These are phyloP conservation scores for Sarotherodon lohbergeri DNA, from an alignment of 2,113 vertebrate genomes.

Conservation along the genomic window DNA sequence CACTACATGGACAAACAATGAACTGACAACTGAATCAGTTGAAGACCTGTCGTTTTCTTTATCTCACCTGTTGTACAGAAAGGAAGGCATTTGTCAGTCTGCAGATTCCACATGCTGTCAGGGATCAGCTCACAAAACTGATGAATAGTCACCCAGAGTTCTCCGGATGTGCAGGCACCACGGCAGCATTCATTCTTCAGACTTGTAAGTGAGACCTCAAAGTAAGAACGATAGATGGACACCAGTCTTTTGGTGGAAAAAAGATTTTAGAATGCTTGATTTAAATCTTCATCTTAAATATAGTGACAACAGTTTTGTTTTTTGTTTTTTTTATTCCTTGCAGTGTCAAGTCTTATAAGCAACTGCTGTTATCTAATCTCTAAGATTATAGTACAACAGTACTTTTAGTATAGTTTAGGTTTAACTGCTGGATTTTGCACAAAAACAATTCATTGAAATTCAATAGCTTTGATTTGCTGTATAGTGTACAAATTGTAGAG, in stretches of 20 bases:
- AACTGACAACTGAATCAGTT: neutral
- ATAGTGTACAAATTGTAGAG: neutral
- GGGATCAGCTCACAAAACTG: slow-evolving; percentile 75
- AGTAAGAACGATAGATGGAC: neutral
- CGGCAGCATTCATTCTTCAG: slow-evolving; percentile 87
- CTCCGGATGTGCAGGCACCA: slow-evolving; percentile 74
- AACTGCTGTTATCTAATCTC: neutral
- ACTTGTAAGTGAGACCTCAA: slow-evolving; percentile 72
- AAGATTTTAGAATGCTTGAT: neutral
- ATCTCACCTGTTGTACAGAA: slow-evolving; percentile 54
- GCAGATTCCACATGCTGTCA: slow-evolving; percentile 72
- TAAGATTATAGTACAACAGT: neutral
- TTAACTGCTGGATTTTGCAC: neutral
- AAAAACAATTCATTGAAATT: neutral
- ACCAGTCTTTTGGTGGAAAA: neutral
- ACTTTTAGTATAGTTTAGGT: neutral
- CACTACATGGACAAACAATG: neutral
- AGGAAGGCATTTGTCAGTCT: slow-evolving; percentile 60
- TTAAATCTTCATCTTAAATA: neutral
- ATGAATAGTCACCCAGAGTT: slow-evolving; percentile 72
- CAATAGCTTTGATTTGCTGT: neutral
- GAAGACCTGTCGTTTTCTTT: neutral
- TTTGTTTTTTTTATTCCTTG: neutral
- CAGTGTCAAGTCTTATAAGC: neutral
- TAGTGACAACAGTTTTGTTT: neutral